Conservation (phyloP, 2,888 invertebrate genomes). For the Dexiosoma caninum region DNA sequence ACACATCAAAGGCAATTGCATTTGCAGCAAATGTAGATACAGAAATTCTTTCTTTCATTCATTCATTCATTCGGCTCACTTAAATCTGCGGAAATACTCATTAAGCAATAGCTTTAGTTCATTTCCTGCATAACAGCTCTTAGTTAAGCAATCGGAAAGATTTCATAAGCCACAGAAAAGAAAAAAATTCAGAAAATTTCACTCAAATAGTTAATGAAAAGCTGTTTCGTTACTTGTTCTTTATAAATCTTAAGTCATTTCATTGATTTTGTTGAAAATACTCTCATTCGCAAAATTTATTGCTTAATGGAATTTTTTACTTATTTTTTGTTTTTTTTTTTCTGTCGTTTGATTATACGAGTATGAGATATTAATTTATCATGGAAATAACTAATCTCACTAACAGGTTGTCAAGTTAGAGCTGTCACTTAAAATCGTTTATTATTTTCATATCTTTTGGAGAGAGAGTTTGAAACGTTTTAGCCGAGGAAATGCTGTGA, state of each 20-base stretch:
- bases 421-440: background rate
- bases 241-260: background rate
- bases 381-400: background rate
- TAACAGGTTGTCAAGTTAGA: background rate
- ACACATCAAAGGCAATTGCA: background rate
- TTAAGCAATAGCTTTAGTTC: slow-evolving; percentile 57
- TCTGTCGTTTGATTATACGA: no score
- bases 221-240: background rate
- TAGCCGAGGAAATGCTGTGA: no score
- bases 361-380: background rate
- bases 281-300: background rate
- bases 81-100: slow-evolving; percentile 47
- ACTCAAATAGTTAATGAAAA: background rate
- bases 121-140: slow-evolving; percentile 42
- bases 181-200: no score
- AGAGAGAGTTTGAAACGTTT: no score
- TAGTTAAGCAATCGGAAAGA: slow-evolving; percentile 38
- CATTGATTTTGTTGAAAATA: background rate
- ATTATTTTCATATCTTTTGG: background rate
- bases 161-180: slow-evolving; percentile 9
- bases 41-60: background rate
- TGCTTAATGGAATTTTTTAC: background rate
- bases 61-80: slow-evolving; percentile 34
- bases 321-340: no score
- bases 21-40: background rate